Evolutionary conservation across 2,113 vertebrate genomes (phyloP).

Genomic region (Australoheros scitulus): DNA sequence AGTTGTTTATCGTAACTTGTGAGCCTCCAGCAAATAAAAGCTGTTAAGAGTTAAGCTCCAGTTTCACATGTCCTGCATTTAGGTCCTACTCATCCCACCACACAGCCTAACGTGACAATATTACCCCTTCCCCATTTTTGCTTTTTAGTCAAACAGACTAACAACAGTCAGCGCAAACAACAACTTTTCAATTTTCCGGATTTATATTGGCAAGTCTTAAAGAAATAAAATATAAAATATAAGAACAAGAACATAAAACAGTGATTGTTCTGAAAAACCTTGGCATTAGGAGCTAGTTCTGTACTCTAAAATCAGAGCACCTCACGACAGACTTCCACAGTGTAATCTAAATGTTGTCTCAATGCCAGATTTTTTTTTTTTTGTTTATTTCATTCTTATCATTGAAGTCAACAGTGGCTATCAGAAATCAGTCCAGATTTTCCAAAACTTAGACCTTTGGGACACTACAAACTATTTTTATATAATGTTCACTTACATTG

Average conservation of each 20-base stretch:
- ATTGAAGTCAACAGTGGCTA: slow-evolving; percentile 29
- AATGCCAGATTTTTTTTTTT: slow-evolving; percentile 24
- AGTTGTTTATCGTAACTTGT: too few relatives aligned
- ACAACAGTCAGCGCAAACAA: not conserved
- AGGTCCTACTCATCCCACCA: too few relatives aligned
- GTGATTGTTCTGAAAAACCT: slow-evolving; percentile 28
- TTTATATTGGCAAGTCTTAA: not conserved
- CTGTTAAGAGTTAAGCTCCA: too few relatives aligned
- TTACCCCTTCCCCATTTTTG: not conserved
- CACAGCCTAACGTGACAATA: too few relatives aligned
- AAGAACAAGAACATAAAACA: not conserved
- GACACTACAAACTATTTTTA: slow-evolving; percentile 13
- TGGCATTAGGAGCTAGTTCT: slow-evolving; percentile 23
- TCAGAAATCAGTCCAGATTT: slow-evolving; percentile 17
- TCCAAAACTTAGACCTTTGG: slow-evolving; percentile 7
- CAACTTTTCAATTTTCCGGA: not conserved
- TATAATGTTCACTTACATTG: not conserved
- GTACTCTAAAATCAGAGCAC: slow-evolving; percentile 20
- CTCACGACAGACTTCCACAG: not conserved
- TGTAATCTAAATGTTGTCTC: not conserved
- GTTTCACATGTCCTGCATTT: too few relatives aligned
- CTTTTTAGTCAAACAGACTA: not conserved
- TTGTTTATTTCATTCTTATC: slow-evolving; percentile 33
- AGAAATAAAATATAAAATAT: not conserved
- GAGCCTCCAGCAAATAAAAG: too few relatives aligned